Percentiles rank a stretch among this genome's conserved stretches.
Evolutionary conservation across 2,113 vertebrate species (phyloP).

Genomic region (Cheirogaleus medius): DNA sequence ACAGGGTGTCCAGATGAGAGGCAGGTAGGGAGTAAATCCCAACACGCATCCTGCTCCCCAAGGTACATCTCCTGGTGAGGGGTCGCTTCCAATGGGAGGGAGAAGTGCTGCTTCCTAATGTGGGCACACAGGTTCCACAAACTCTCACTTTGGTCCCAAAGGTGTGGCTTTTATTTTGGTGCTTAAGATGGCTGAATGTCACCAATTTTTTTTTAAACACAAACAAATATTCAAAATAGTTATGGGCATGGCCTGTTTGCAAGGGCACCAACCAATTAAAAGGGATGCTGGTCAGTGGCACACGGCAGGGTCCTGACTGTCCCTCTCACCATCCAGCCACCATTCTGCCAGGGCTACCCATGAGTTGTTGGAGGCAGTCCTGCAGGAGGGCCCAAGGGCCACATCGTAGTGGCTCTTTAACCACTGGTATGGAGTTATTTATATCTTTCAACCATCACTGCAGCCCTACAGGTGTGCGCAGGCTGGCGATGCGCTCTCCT

Average conservation of each 20-base stretch:
- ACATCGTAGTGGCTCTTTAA: neutral
- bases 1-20: neutral
- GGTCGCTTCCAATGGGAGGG: neutral
- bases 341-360: neutral
- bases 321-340: neutral
- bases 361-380: neutral
- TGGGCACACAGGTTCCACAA: neutral
- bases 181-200: neutral
- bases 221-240: neutral
- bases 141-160: neutral
- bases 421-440: neutral
- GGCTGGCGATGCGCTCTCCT: neutral
- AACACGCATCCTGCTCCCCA: neutral
- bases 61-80: neutral
- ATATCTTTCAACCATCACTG: neutral
- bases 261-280: neutral
- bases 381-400: neutral
- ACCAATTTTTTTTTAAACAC: neutral
- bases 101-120: neutral
- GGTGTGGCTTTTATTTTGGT: neutral
- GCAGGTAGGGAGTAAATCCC: too few species aligned
- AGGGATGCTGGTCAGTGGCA: neutral
- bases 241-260: neutral
- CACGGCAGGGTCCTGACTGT: neutral
- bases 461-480: neutral